Evolutionary conservation across 2,797 vertebrate genomes (phyloP).

Genomic region (Nasua narica): DNA sequence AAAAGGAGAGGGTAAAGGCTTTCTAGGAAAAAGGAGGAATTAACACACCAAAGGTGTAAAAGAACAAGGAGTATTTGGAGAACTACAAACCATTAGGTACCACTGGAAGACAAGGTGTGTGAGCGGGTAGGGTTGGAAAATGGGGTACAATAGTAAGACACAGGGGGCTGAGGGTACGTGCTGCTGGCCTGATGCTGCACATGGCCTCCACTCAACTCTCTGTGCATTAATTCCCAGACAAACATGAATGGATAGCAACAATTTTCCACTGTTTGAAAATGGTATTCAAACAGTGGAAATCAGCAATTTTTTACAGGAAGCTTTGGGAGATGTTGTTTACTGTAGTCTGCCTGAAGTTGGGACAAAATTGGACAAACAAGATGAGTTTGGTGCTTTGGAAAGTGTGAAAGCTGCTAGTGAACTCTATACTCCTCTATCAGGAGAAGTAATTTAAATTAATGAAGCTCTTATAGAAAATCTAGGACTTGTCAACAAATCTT

Average conservation of each 20-base stretch:
- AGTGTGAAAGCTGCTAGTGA: not conserved
- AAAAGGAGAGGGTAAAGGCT: not conserved
- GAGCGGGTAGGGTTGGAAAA: not conserved
- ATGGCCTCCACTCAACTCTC: not conserved
- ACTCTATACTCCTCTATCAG: not conserved
- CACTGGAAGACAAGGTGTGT: not conserved
- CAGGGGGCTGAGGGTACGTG: not conserved
- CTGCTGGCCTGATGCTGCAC: not conserved
- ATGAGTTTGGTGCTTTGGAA: not conserved
- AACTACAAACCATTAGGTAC: not conserved
- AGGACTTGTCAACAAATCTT: not conserved
- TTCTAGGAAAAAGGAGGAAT: not conserved
- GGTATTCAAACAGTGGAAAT: not conserved
- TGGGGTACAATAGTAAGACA: not conserved
- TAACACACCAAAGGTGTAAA: not conserved
- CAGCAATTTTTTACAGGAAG: not conserved
- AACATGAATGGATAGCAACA: not conserved
- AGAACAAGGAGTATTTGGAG: not conserved
- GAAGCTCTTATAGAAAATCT: not conserved
- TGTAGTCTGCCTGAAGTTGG: not conserved
- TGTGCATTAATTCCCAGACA: not conserved
- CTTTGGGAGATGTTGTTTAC: not conserved
- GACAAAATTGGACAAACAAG: not conserved
- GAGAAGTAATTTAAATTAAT: not conserved
- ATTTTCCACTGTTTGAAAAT: too few species aligned